Evolutionary conservation across 2,113 vertebrate genomes (phyloP).

Genomic region (Apus apus): DNA sequence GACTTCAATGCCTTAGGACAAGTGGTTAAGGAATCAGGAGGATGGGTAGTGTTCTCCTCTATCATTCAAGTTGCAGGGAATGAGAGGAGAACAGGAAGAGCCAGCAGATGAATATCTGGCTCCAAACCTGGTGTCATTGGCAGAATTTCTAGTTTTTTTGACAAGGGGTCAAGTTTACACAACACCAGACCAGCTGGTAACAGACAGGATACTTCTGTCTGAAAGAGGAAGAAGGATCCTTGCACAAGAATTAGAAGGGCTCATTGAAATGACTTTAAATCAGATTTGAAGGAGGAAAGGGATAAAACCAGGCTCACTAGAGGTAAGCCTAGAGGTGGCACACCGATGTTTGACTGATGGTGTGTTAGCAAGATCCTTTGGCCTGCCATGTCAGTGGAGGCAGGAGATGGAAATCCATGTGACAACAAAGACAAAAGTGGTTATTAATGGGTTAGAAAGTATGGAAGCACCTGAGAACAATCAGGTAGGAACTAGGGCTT

Average conservation of each 20-base stretch:
- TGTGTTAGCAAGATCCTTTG: neutral
- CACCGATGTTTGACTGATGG: neutral
- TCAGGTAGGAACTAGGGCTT: neutral
- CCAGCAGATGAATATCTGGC: neutral
- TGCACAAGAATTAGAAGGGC: neutral
- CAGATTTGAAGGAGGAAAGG: neutral
- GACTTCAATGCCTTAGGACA: no score
- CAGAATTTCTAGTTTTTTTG: neutral
- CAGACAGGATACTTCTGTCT: neutral
- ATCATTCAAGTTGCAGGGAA: neutral
- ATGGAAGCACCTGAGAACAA: no score
- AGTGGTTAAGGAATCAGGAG: neutral
- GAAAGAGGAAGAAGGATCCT: neutral
- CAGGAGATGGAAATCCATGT: neutral
- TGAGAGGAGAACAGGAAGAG: neutral
- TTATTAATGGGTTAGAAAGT: neutral
- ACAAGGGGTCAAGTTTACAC: fast-evolving
- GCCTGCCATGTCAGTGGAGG: neutral
- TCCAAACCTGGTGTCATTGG: neutral
- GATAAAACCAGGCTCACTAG: neutral
- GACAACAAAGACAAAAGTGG: neutral
- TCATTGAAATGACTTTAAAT: neutral
- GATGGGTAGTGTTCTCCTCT: neutral
- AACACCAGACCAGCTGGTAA: neutral
- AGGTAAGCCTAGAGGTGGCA: no score